A percentile compares a stretch with the other conserved stretches of the same genome.
phyloP scores from a whole-genome alignment of 2,113 vertebrate genomes.

The Heterotis niloticus region DNA sequence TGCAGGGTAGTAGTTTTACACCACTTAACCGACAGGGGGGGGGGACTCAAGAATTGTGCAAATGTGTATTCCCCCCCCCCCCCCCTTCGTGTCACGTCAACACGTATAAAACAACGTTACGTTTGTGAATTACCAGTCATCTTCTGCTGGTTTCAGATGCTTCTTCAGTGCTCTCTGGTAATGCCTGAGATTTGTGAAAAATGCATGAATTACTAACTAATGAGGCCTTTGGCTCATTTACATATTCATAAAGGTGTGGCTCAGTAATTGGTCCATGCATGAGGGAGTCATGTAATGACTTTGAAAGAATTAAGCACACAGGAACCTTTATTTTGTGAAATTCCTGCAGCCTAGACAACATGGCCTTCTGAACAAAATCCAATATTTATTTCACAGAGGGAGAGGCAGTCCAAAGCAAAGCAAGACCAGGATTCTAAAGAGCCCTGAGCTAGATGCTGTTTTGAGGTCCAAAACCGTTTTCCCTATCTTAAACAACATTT shows the following conservation, averaged over 20 bases:
- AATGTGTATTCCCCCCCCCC: too few species aligned
- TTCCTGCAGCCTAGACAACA: slow-evolving; percentile 50
- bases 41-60: too few species aligned
- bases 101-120: slow-evolving; percentile 25
- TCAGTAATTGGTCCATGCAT: slow-evolving; percentile 69
- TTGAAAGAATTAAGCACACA: slow-evolving; percentile 50
- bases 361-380: too few species aligned
- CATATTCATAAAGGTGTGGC: slow-evolving; percentile 76
- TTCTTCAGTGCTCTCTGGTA: slow-evolving; percentile 64
- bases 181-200: slow-evolving; percentile 68
- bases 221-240: slow-evolving; percentile 72
- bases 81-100: not conserved
- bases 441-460: not conserved
- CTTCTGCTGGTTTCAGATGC: slow-evolving; percentile 57
- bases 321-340: slow-evolving; percentile 66
- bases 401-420: slow-evolving; percentile 56
- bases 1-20: too few species aligned
- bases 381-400: slow-evolving; percentile 63
- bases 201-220: slow-evolving; percentile 78
- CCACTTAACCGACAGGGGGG: too few species aligned
- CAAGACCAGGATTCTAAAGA: not conserved
- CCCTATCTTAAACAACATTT: too few species aligned
- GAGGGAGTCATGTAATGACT: slow-evolving; percentile 64
- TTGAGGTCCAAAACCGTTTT: not conserved
- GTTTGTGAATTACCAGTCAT: slow-evolving; percentile 56